Evolutionary conservation across 2,797 vertebrate species (phyloP).

Genomic region (Peromyscus attwateri): DNA sequence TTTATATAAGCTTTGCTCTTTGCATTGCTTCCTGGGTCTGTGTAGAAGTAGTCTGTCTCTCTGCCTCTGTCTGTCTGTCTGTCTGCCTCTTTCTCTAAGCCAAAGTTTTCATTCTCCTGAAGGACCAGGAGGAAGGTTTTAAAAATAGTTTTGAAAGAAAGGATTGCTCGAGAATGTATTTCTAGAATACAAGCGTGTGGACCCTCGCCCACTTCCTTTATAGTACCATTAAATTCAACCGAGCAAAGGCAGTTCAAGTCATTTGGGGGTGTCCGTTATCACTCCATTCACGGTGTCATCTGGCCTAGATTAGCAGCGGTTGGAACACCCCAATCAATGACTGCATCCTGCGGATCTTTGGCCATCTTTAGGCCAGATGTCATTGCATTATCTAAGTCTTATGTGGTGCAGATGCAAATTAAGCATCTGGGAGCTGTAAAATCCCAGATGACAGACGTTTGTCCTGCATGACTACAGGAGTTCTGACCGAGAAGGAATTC

Average conservation of each 20-base stretch:
- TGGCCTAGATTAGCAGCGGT: conserved; percentile 7
- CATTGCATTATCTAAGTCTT: conserved; percentile 24
- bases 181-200: not conserved
- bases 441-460: conserved; percentile 17
- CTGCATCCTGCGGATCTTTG: not conserved
- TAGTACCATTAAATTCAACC: not conserved
- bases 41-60: not conserved
- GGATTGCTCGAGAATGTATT: not conserved
- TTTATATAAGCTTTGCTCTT: not conserved
- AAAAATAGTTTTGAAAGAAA: not conserved
- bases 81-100: not conserved
- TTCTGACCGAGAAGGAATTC: not conserved
- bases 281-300: not conserved
- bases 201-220: not conserved
- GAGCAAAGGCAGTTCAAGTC: not conserved
- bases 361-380: conserved; percentile 71
- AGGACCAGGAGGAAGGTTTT: not conserved
- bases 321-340: conserved; percentile 36
- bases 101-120: not conserved
- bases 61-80: not conserved
- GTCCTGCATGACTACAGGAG: not conserved
- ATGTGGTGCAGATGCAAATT: not conserved
- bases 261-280: not conserved
- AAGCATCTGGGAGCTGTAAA: conserved; percentile 2
- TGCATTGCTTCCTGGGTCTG: not conserved